Evolutionary conservation across 2,888 invertebrate genomes (phyloP), one percentile per base, ranked within the genome.

Genomic region (Drosophila phalerata): DNA sequence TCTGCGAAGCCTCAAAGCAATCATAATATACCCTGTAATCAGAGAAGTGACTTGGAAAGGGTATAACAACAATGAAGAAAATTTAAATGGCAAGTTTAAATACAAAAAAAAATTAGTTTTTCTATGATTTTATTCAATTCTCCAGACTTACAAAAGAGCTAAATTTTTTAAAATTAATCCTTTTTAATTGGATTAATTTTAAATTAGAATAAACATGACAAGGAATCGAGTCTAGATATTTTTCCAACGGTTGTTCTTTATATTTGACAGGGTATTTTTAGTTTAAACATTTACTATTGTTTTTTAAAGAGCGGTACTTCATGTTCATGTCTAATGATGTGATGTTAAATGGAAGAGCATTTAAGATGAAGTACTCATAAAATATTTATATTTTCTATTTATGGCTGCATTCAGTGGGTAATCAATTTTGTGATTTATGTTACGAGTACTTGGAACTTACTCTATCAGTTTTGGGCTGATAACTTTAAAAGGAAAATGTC

Each of bases 381-480:
- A 56, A 30, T 32, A 34, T 22, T n/a, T 15, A 11, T n/a, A 30
- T 34, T 58, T 47, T 45, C 10, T 60, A 47, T 61, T 64, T 62
- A 53, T 62, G 47, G 30, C 19, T 32, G 30, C 5, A 37, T 22
- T 32, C 11, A 22, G 17, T 28, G 28, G 19, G 22, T 34, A 10
- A 48, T 55, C 42, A 52, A 15, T 43, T 55, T 55, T 48, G 32
- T 55, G 34, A 69, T 55, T 67, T 67, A 73, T 67, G 49, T 62
- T 19, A 8, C 49, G 48, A 58, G 67, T 34, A 40, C 49, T 13
- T 22, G 19, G 53, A 30, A 49, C 43, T 57, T 22, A 37, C n/a
- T 49, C 22, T 60, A 55, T 67, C 55, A 55, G 38, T 66, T 48
- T 38, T 8, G 3, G 48, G 19, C 32, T 37, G 64, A 62, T 69